Base-by-base conservation (phyloP, 1,140 invertebrate genomes). In the Maniola jurtina region DNA sequence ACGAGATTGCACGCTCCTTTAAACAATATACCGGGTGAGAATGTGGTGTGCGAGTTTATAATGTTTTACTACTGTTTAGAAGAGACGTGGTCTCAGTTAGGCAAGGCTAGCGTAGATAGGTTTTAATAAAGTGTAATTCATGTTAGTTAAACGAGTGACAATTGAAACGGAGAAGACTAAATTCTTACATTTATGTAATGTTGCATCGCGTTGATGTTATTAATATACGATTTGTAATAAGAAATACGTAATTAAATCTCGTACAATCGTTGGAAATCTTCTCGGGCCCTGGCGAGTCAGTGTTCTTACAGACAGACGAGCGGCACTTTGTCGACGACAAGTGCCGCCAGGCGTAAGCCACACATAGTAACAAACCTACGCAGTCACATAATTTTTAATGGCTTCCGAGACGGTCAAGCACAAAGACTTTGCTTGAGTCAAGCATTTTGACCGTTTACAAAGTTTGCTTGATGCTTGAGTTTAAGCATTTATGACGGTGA, bases 111-210 rank as follows among this genome's bases (percentile, higher is more conserved):
- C 76, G 80, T 90, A 90, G 86, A 87, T 90, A 89, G 86, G 82
- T 83, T 79, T 86, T 78, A 83, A 78, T 83, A 84, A 86, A 82
- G 72, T 72, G 80, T 88, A 83, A n/a, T 82, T 86, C 82, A 86
- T 81, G 78, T 83, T 87, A 80, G 77, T 81, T 76, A 84, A 84
- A 83, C 73, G 81, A 87, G 81, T 89, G 88, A 89, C 80, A 83
- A 87, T 79, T 84, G 88, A 83, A 90, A 90, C 88, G 82, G 82
- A 90, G 72, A 90, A 90, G 88, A 90, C 88, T 90, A 87, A 89
- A 90, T 88, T 89, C 86, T 83, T 83, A 81, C 73, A 82, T 83
- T 86, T 88, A 87, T 80, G 81, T 84, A 87, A 84, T 89, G 85
- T 87, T 87, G 84, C 84, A 87, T 79, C 83, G 73, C 78, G 85